These are phyloP conservation scores for Hypomesus transpacificus DNA, from an alignment of 2,113 vertebrate species.

Conservation along the genomic window DNA sequence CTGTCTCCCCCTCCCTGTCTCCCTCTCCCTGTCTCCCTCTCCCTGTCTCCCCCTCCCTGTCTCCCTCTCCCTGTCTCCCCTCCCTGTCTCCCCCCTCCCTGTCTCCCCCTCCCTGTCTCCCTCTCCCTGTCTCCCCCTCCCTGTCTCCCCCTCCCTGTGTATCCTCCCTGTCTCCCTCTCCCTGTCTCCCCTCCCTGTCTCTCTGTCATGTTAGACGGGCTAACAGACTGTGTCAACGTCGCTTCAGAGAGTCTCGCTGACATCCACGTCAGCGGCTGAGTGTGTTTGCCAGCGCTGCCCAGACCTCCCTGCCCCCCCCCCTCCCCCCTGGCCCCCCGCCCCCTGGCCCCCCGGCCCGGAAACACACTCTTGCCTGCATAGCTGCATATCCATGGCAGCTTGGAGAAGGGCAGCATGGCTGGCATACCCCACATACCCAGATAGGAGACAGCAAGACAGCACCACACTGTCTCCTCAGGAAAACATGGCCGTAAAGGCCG, in stretches of 20 bases:
- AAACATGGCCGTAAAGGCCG: constrained; percentile 12
- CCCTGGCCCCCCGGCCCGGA: neutral
- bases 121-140: neutral
- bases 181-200: constrained; percentile 16
- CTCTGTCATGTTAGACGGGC: constrained; percentile 20
- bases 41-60: constrained; percentile 41
- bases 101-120: constrained; percentile 2
- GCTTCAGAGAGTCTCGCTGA: constrained; percentile 53
- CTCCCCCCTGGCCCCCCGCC: neutral
- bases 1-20: constrained; percentile 10
- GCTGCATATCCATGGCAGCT: constrained; percentile 9
- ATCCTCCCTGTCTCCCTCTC: constrained; percentile 40
- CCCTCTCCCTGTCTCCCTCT: constrained; percentile 36
- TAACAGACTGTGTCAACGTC: constrained; percentile 48
- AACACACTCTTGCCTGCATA: constrained; percentile 16
- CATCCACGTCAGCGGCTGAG: constrained; percentile 64
- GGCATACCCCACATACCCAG: constrained; percentile 52
- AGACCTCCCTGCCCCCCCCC: constrained; percentile 41
- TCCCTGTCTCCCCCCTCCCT: constrained; percentile 34
- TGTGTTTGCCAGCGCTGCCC: constrained; percentile 53
- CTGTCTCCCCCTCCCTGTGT: constrained; percentile 38
- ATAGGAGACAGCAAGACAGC: constrained; percentile 23
- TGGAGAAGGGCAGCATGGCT: constrained; percentile 22
- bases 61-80: constrained; percentile 5
- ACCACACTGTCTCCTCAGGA: constrained; percentile 20